phyloP scores from a whole-genome alignment of 2,888 invertebrate genomes.

The Drosophila yooni region DNA sequence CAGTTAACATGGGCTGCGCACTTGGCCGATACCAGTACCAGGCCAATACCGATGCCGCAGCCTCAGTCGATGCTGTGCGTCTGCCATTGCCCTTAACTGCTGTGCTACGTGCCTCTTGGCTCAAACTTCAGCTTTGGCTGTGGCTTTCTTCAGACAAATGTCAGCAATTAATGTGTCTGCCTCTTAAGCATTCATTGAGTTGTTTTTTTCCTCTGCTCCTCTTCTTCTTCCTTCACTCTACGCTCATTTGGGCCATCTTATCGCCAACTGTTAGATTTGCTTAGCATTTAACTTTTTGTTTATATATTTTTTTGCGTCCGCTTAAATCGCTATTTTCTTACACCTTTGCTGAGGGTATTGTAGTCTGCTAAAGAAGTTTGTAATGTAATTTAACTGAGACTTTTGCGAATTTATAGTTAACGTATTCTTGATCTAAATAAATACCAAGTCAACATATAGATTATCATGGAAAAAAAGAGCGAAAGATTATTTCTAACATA shows the following conservation, averaged over 20 bases:
- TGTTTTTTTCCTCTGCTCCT: neutral
- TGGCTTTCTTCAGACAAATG: conserved; percentile 70
- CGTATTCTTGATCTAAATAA: neutral
- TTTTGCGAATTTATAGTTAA: neutral
- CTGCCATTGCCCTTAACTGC: conserved; percentile 41
- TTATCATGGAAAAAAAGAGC: neutral
- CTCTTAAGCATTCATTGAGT: conserved; percentile 46
- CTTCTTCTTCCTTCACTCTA: conserved; percentile 8
- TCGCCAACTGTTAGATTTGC: conserved; percentile 62
- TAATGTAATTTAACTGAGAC: neutral
- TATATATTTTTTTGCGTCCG: conserved; percentile 16
- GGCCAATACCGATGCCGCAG: neutral
- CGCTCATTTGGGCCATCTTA: conserved; percentile 69
- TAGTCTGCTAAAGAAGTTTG: neutral
- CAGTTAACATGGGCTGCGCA: conserved; percentile 60
- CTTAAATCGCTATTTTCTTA: conserved; percentile 43
- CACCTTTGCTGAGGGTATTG: neutral
- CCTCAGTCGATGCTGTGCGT: conserved; percentile 40
- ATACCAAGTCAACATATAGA: neutral
- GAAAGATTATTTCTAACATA: neutral
- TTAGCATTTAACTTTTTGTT: conserved; percentile 62
- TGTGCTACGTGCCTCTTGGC: conserved; percentile 51
- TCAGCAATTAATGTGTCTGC: conserved; percentile 73
- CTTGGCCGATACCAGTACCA: conserved; percentile 28
- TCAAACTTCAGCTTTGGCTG: conserved; percentile 19